Base-by-base conservation (phyloP, 2,888 invertebrate genomes). In the Meiosimyza decipiens region DNA sequence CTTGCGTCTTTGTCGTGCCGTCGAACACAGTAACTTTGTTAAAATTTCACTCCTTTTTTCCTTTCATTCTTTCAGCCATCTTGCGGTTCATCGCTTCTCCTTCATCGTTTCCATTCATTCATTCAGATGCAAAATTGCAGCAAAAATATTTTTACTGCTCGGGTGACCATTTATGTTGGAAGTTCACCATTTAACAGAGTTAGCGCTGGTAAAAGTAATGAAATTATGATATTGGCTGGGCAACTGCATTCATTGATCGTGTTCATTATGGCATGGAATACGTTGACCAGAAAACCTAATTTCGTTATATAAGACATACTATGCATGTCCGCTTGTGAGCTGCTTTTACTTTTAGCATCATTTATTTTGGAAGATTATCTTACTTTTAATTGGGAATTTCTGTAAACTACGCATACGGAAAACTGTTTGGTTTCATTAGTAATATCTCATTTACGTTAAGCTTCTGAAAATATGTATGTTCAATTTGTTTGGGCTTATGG, bases 31-130 rank as follows among this genome's bases (percentile, higher is more conserved):
- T 75, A 62, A 73, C 73, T 76, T 75, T 73, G 62, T 59, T 47
- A 67, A 66, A 66, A 70, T 75, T 76, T 74, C 65, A 72, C 71
- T 72, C 64, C 66, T 72, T 54, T 28, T 76, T 50, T 7, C 16
- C 18, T 18, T 18, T 22, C 22, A 47, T 69, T 49, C 60, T 51
- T 16, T 5, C 47, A 47, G 16, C 55, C 60, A 69, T 69, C 33
- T 50, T 63, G 62, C 60, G 73, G 71, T 70, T 72, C 75, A 76
- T 76, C 74, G 74, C 76, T 76, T 77, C 65, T 74, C 49, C 76
- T 73, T 74, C 73, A 80, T 81, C 82, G 82, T 81, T 82, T 80
- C 82, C 82, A 81, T 81, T 82, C 81, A 81, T 80, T 73, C 15
- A 57, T 12, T n/a, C 57, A 18, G 12, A 57, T 22, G 28, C 18